A percentile compares a stretch with the other conserved stretches of the same genome.
phyloP scores from a whole-genome alignment of 53 echinoderm and acorn worm species.

The Crossaster papposus region DNA sequence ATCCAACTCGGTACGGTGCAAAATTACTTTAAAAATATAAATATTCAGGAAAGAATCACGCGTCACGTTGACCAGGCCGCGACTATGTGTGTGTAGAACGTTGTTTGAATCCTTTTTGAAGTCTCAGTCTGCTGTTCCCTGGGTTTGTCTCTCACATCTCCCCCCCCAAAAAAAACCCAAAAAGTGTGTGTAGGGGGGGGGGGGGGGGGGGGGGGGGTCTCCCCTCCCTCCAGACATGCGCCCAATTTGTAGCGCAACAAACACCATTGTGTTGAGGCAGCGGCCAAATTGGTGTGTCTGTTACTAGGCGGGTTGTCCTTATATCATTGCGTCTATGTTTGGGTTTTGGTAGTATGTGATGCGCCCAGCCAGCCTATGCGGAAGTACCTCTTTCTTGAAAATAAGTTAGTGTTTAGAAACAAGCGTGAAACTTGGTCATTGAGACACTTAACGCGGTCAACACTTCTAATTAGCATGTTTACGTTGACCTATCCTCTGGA shows the following conservation, averaged over 20 bases:
- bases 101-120: not conserved
- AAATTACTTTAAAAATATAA: not conserved
- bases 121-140: not conserved
- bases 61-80: not conserved
- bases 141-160: not conserved
- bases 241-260: slow-evolving; percentile 36
- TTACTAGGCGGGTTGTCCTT: not conserved
- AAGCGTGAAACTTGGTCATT: slow-evolving; percentile 20
- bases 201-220: too few species aligned
- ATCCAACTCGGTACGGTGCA: too few species aligned
- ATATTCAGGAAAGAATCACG: not conserved
- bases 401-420: slow-evolving; percentile 39
- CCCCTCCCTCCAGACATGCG: slow-evolving; percentile 20
- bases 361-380: not conserved
- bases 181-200: too few species aligned
- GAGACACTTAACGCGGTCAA: not conserved
- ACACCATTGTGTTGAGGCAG: slow-evolving; percentile 12
- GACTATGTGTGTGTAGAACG: not conserved
- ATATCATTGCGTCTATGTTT: slow-evolving; percentile 23
- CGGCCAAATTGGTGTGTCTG: slow-evolving; percentile 31
- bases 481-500: not conserved
- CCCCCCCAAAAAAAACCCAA: too few species aligned
- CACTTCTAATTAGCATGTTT: slow-evolving; percentile 31
- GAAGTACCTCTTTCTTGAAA: not conserved
- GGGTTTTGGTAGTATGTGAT: not conserved